A percentile compares a stretch with the other conserved stretches of the same genome.
phyloP scores from a whole-genome alignment of 2,113 vertebrate genomes.

The Thamnaconus septentrionalis region DNA sequence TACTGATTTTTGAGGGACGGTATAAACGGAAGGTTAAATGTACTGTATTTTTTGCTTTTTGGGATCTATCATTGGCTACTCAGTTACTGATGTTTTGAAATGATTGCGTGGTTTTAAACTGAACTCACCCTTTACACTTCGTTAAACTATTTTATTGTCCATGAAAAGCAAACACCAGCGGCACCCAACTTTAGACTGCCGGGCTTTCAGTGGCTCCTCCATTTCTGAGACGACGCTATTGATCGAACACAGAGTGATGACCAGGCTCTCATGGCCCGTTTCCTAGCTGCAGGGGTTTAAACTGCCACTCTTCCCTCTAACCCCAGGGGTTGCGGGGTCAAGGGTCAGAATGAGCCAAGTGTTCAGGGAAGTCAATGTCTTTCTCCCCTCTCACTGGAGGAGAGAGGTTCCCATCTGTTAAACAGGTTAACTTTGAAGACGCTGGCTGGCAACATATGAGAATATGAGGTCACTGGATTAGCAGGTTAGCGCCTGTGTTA shows the following conservation, averaged over 20 bases:
- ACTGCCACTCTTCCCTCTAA: slow-evolving; percentile 64
- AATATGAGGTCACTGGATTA: slow-evolving; percentile 45
- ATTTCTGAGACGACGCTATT: slow-evolving; percentile 53
- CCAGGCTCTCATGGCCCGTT: slow-evolving; percentile 33
- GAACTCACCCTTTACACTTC: background rate
- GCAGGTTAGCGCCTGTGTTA: slow-evolving; percentile 32
- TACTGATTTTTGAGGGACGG: too few species aligned
- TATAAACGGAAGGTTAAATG: too few species aligned
- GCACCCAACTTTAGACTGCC: background rate
- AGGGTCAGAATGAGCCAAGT: slow-evolving; percentile 74
- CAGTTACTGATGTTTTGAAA: background rate
- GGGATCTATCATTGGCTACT: too few species aligned
- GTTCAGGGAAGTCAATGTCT: slow-evolving; percentile 70
- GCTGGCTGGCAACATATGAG: slow-evolving; percentile 40
- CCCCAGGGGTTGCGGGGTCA: slow-evolving; percentile 64
- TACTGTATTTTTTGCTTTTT: too few species aligned
- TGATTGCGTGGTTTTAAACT: background rate
- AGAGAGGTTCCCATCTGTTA: slow-evolving; percentile 74
- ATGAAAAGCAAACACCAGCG: background rate
- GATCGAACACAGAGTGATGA: slow-evolving; percentile 36
- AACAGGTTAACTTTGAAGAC: slow-evolving; percentile 72
- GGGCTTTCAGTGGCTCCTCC: slow-evolving; percentile 4
- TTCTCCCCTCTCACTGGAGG: slow-evolving; percentile 50
- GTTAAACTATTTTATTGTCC: too few species aligned
- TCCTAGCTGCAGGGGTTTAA: slow-evolving; percentile 63